Conservation (phyloP, 1,140 invertebrate species). For the Brachionus plicatilis region DNA sequence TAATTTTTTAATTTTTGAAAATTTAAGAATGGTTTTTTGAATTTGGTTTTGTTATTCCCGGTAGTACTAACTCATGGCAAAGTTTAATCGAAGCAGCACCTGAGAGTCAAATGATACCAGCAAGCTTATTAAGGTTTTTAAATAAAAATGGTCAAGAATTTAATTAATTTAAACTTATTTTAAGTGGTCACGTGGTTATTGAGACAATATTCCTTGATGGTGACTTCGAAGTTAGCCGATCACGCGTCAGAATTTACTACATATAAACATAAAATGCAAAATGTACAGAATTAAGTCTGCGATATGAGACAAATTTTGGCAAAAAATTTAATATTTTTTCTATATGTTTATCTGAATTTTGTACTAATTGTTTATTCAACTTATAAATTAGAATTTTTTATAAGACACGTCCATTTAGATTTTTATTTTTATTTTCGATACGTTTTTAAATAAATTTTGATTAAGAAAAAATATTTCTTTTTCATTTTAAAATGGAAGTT, state of each 20-base stretch:
- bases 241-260: constrained; percentile 89
- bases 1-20: constrained; percentile 65
- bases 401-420: neutral
- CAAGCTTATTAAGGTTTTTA: constrained; percentile 82
- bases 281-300: neutral
- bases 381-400: neutral
- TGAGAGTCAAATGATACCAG: constrained; percentile 99
- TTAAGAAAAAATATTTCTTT: neutral
- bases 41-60: constrained; percentile 97
- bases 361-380: neutral
- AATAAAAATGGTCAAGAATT: constrained; percentile 28
- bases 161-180: constrained; percentile 55
- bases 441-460: neutral
- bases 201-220: constrained; percentile 98
- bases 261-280: constrained; percentile 62
- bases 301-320: neutral
- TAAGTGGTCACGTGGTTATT: constrained; percentile 93
- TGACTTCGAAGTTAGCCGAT: constrained; percentile 85
- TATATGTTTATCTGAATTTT: neutral
- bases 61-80: constrained; percentile 99
- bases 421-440: neutral
- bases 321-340: neutral
- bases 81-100: constrained; percentile 94
- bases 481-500: neutral
- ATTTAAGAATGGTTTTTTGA: constrained; percentile 90